These are phyloP conservation scores for Hephaestus fuliginosus DNA, from an alignment of 2,797 vertebrate genomes.

Conservation along the genomic window DNA sequence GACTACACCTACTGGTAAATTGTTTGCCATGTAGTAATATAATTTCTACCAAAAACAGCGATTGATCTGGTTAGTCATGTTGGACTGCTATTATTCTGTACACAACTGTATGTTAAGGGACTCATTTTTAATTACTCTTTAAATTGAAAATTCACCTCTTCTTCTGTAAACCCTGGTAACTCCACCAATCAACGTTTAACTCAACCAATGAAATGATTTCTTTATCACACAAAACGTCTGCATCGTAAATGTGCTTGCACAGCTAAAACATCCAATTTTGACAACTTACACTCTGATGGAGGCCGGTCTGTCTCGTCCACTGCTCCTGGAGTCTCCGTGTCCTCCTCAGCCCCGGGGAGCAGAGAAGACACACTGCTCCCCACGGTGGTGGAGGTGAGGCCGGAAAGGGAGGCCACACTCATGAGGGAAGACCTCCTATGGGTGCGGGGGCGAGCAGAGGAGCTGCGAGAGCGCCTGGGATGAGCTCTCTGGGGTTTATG, in stretches of 20 bases:
- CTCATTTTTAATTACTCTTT: too few relatives aligned
- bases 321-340: constrained; percentile 29
- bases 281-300: constrained; percentile 76
- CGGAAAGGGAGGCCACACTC: constrained; percentile 72
- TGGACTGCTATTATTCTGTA: too few relatives aligned
- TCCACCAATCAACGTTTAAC: not conserved
- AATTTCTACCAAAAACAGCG: too few relatives aligned
- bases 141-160: not conserved
- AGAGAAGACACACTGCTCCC: constrained; percentile 75
- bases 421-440: constrained; percentile 62
- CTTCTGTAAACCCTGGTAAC: not conserved
- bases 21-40: too few relatives aligned
- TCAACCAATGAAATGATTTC: not conserved
- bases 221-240: not conserved
- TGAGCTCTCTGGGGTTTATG: constrained; percentile 21
- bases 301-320: constrained; percentile 44
- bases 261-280: not conserved
- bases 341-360: constrained; percentile 64
- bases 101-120: too few relatives aligned
- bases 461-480: constrained; percentile 36
- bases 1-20: too few relatives aligned
- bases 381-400: constrained; percentile 51
- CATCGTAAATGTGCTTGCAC: not conserved
- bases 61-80: too few relatives aligned
- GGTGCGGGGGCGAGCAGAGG: constrained; percentile 35